These are phyloP conservation scores for Ammodramus savannarum DNA, from an alignment of 2,113 vertebrate genomes.

Conservation along the genomic window DNA sequence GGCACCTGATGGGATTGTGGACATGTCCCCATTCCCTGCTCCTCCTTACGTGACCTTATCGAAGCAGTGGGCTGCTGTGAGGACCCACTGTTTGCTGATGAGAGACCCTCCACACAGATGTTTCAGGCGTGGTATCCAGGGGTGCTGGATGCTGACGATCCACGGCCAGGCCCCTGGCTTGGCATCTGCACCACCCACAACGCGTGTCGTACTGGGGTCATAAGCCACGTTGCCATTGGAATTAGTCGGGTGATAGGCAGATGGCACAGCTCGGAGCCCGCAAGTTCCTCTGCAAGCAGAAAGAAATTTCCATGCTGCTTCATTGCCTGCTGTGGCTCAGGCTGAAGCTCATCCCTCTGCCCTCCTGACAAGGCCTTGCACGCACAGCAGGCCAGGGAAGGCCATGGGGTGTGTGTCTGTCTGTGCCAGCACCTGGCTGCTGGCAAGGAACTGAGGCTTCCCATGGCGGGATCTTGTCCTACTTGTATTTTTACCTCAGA, in stretches of 20 bases:
- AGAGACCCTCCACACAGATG: not conserved
- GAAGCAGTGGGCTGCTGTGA: not conserved
- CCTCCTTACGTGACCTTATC: not conserved
- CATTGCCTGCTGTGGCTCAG: not conserved
- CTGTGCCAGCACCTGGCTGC: not conserved
- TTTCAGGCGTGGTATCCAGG: not conserved
- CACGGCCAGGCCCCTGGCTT: not conserved
- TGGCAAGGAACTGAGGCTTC: not conserved
- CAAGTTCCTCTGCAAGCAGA: not conserved
- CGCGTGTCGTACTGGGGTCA: rapidly evolving
- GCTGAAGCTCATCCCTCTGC: not conserved
- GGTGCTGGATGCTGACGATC: not conserved
- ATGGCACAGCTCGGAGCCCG: not conserved
- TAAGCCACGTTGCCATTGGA: not conserved
- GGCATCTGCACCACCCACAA: not conserved
- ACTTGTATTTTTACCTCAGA: not conserved
- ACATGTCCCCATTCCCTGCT: not conserved
- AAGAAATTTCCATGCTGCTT: not conserved
- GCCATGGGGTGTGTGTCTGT: not conserved
- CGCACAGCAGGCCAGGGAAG: not conserved
- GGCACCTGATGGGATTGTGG: not conserved
- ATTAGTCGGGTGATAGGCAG: not conserved
- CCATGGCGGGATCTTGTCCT: not conserved
- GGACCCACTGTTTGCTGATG: not conserved
- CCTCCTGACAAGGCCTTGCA: not conserved